These are phyloP conservation scores for Mus caroli DNA, from an alignment of 2,797 vertebrate species.

Conservation along the genomic window DNA sequence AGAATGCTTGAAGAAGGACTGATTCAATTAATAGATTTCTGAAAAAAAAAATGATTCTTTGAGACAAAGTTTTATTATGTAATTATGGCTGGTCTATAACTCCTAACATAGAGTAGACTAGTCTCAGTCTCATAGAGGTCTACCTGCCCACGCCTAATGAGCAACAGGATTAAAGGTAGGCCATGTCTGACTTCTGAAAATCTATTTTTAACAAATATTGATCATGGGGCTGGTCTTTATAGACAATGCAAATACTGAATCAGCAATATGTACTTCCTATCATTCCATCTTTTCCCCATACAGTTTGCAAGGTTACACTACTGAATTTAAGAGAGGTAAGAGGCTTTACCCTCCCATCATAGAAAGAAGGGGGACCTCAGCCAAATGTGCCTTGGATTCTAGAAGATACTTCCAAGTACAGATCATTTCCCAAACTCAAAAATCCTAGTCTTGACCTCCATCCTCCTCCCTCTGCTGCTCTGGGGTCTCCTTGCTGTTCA, in stretches of 20 bases:
- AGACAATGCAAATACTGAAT: background rate
- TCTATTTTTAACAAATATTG: background rate
- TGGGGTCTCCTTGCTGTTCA: accelerated
- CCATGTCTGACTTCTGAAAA: background rate
- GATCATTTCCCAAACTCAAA: background rate
- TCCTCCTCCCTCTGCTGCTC: background rate
- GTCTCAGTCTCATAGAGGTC: background rate
- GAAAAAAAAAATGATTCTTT: background rate
- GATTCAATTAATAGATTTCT: background rate
- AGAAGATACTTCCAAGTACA: background rate
- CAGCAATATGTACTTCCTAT: background rate
- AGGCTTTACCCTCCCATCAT: background rate
- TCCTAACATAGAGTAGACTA: background rate
- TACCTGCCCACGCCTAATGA: background rate
- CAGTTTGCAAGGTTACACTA: too few relatives aligned
- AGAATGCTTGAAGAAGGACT: background rate
- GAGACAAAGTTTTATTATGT: too few relatives aligned
- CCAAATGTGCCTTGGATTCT: too few relatives aligned
- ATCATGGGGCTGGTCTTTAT: background rate
- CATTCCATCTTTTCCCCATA: background rate
- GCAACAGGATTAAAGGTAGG: background rate
- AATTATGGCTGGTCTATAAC: background rate
- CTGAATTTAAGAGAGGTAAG: background rate
- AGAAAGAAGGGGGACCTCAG: background rate
- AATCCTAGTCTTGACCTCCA: accelerated